phyloP scores from a whole-genome alignment of 2,888 invertebrate species.

The Drosophila testacea region DNA sequence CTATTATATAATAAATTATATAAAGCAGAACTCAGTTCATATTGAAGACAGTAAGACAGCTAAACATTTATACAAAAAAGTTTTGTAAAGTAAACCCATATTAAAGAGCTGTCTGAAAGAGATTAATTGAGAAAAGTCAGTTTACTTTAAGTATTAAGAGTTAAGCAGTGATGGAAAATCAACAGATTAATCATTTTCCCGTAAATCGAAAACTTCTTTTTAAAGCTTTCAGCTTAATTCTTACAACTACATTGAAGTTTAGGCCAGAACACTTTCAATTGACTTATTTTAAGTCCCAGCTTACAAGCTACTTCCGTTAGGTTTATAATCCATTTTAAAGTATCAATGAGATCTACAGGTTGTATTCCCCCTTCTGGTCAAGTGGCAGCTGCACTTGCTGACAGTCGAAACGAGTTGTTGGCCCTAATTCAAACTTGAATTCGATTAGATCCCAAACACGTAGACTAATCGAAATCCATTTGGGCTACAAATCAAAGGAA shows the following conservation, averaged over 20 bases:
- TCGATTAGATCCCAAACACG: conserved; percentile 3
- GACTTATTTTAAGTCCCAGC: conserved; percentile 23
- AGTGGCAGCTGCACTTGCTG: conserved; percentile 51
- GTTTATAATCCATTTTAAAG: conserved; percentile 10
- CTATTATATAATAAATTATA: too few species aligned
- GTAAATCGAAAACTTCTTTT: not conserved
- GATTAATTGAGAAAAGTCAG: not conserved
- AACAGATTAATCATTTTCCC: not conserved
- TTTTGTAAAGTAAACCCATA: too few species aligned
- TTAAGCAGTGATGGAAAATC: not conserved
- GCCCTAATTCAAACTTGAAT: conserved; percentile 24
- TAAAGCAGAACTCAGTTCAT: too few species aligned
- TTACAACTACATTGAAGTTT: not conserved
- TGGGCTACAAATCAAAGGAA: conserved; percentile 6
- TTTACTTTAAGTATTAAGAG: not conserved
- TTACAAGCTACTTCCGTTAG: conserved; percentile 57
- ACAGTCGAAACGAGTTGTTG: conserved; percentile 36
- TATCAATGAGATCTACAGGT: conserved; percentile 34
- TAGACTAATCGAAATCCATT: conserved; percentile 32
- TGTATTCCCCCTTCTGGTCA: not conserved
- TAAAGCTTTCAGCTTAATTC: not conserved
- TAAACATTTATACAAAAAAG: too few species aligned
- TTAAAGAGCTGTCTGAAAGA: not conserved
- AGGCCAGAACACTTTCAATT: not conserved
- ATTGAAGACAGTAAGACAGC: too few species aligned